Evolutionary conservation across 2,888 invertebrate genomes (phyloP).

Genomic region (Nemapogon koenigi): DNA sequence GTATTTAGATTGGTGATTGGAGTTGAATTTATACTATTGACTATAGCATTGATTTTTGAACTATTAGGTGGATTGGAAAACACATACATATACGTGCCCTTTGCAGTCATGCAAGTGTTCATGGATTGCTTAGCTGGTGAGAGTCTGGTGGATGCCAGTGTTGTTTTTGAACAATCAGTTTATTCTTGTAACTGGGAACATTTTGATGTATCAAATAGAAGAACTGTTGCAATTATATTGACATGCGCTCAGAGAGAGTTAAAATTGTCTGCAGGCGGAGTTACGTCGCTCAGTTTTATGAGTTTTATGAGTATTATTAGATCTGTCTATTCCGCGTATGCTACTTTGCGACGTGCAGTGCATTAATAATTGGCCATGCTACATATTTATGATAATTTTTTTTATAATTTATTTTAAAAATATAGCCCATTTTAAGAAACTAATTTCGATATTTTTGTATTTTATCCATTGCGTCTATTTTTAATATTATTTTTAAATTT

Average conservation of each 20-base stretch:
- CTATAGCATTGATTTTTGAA: constrained; percentile 28
- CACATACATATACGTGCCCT: constrained; percentile 32
- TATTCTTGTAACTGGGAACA: constrained; percentile 29
- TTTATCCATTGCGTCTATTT: too few species aligned
- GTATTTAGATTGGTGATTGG: constrained; percentile 28
- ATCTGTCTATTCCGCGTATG: constrained; percentile 28
- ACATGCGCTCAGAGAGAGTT: constrained; percentile 25
- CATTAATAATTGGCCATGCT: too few species aligned
- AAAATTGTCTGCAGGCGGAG: constrained; percentile 26
- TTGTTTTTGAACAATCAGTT: constrained; percentile 23
- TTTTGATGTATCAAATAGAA: constrained; percentile 24
- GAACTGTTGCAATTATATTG: constrained; percentile 25
- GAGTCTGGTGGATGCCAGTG: constrained; percentile 25
- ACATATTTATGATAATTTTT: too few species aligned
- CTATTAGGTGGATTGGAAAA: constrained; percentile 34
- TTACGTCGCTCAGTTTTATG: constrained; percentile 23
- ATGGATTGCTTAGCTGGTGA: constrained; percentile 29
- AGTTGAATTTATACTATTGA: constrained; percentile 27
- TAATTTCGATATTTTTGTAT: too few species aligned
- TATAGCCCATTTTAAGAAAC: too few species aligned
- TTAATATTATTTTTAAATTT: too few species aligned
- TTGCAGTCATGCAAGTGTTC: constrained; percentile 27
- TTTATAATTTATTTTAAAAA: too few species aligned
- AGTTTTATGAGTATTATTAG: constrained; percentile 24
- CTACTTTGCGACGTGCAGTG: constrained; percentile 20